Conservation (phyloP, 2,888 invertebrate species). For the Panopea generosa region DNA sequence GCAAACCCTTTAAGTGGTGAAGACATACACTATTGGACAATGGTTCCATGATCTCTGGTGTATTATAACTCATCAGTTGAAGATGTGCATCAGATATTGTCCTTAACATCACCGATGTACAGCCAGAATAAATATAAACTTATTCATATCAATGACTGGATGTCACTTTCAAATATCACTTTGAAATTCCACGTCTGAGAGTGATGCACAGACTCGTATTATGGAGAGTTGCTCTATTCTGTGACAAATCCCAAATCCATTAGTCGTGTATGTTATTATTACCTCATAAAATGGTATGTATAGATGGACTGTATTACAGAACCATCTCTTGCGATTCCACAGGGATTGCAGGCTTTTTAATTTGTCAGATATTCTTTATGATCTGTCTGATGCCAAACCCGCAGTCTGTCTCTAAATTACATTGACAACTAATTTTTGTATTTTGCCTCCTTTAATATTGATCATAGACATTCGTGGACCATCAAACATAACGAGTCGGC, state of each 20-base stretch:
- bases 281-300: constrained; percentile 8
- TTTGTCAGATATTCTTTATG: neutral
- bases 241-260: constrained; percentile 37
- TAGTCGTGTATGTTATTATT: constrained; percentile 18
- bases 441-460: neutral
- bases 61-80: no score
- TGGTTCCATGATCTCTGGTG: no score
- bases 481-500: neutral
- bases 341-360: neutral
- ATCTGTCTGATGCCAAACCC: neutral
- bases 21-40: no score
- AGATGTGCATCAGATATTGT: no score
- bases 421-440: constrained; percentile 2
- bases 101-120: no score
- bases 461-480: neutral
- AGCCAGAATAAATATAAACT: no score
- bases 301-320: neutral
- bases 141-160: no score
- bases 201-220: no score
- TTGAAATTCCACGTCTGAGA: no score
- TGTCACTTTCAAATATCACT: no score
- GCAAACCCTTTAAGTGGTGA: no score
- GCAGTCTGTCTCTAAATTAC: constrained; percentile 1
- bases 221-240: neutral
- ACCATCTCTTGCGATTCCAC: neutral